Conservation (phyloP, 2,888 invertebrate genomes). For the Petrolisthes manimaculis region DNA sequence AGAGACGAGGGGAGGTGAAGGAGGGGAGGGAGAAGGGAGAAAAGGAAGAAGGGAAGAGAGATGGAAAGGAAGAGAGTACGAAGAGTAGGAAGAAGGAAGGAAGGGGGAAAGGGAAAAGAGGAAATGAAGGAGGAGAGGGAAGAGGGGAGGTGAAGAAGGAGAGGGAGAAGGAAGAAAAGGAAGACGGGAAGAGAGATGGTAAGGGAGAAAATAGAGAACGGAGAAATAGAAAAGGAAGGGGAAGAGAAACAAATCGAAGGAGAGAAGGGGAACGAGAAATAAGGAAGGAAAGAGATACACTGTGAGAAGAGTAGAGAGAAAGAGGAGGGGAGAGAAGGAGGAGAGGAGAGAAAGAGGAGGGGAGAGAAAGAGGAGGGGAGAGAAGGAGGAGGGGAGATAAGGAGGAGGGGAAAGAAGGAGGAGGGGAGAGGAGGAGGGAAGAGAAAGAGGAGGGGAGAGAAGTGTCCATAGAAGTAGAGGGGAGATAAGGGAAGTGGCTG, state of each 20-base stretch:
- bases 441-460: not conserved
- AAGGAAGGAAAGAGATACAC: not conserved
- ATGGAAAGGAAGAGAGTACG: not conserved
- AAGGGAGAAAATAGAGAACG: not conserved
- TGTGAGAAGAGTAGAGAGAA: not conserved
- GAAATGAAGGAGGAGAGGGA: not conserved
- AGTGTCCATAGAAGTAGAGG: too few relatives aligned
- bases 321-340: not conserved
- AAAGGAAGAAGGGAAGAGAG: not conserved
- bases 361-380: not conserved
- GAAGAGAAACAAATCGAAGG: not conserved
- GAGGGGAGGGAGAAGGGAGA: not conserved
- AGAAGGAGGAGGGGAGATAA: constrained; percentile 2
- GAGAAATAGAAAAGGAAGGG: not conserved
- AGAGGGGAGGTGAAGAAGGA: too few relatives aligned
- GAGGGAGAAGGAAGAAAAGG: too few relatives aligned
- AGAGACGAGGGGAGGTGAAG: not conserved
- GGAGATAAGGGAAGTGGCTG: not conserved
- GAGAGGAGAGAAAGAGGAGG: not conserved
- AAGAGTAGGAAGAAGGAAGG: not conserved
- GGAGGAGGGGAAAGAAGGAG: not conserved
- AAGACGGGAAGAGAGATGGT: not conserved
- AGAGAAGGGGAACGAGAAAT: not conserved
- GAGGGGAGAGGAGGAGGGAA: constrained; percentile 7
- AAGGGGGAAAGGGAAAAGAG: not conserved